Conservation (phyloP, 30 jellyfish, hydroid and myxozoan genomes). For the Hydra vulgaris region DNA sequence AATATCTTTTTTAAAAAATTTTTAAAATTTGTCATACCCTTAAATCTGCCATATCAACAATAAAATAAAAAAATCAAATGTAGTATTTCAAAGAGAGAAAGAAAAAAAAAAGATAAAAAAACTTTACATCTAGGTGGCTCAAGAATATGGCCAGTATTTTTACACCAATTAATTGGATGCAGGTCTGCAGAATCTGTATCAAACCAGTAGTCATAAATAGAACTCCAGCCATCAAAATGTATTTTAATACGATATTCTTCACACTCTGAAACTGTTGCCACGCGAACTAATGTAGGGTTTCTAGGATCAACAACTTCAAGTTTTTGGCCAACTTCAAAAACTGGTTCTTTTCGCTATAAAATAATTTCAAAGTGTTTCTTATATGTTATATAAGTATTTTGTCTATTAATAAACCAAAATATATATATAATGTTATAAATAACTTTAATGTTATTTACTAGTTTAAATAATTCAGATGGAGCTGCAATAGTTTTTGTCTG, state of each 20-base stretch:
- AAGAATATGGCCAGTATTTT: slow-evolving; percentile 72
- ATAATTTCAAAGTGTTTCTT: neutral
- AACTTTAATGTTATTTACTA: slow-evolving; percentile 33
- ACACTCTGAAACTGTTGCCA: slow-evolving; percentile 47
- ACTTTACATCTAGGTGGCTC: slow-evolving; percentile 95
- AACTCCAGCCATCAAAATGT: slow-evolving; percentile 97
- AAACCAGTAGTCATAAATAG: slow-evolving; percentile 80
- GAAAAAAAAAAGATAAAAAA: neutral
- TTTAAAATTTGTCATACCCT: too few species aligned
- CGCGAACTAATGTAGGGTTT: slow-evolving; percentile 81
- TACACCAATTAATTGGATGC: slow-evolving; percentile 96
- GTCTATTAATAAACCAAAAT: too few species aligned
- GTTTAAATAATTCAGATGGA: slow-evolving; percentile 50
- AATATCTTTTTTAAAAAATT: too few species aligned
- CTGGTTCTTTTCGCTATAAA: slow-evolving; percentile 48
- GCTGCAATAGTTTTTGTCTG: slow-evolving; percentile 74
- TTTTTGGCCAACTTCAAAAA: slow-evolving; percentile 59
- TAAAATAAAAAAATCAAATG: too few species aligned
- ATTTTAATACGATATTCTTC: slow-evolving; percentile 72
- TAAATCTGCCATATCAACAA: too few species aligned
- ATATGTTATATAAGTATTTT: neutral
- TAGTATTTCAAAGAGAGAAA: too few species aligned
- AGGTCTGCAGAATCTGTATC: slow-evolving; percentile 86
- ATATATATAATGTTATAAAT: too few species aligned
- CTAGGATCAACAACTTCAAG: slow-evolving; percentile 98